Evolutionary conservation across 2,888 invertebrate genomes (phyloP).

Genomic region (Epinotia bilunana): DNA sequence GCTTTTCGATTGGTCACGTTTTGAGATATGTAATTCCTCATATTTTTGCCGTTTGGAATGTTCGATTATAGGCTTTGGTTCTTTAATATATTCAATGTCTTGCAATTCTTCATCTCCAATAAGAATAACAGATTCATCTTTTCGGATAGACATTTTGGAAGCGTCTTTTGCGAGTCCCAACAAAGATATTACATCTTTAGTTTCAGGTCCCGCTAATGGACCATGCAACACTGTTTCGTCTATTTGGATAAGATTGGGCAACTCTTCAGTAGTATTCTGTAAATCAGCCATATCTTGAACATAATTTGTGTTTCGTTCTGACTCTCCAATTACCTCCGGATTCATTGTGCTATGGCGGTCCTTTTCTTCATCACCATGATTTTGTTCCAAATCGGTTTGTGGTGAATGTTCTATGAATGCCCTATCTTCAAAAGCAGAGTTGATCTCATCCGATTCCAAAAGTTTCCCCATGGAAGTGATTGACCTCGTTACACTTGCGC

Average conservation of each 20-base stretch:
- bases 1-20: constrained; percentile 8
- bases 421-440: constrained; percentile 26
- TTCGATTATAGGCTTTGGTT: background rate
- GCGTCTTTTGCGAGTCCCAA: background rate
- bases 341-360: background rate
- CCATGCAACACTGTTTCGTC: background rate
- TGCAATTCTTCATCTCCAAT: constrained; percentile 12
- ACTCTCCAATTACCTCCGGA: background rate
- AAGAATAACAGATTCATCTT: constrained; percentile 1
- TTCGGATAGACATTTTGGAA: background rate
- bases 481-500: constrained; percentile 67
- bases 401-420: background rate
- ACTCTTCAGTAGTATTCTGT: background rate
- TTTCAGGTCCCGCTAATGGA: background rate
- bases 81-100: background rate
- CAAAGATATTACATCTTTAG: background rate
- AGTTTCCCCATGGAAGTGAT: constrained; percentile 70
- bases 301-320: background rate
- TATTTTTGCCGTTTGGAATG: background rate
- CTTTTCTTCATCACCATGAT: background rate
- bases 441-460: constrained; percentile 63
- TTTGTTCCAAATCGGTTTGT: background rate
- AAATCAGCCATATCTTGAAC: background rate
- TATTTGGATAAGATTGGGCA: background rate
- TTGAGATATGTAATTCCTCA: constrained; percentile 1